Base-by-base conservation (phyloP, 1,140 invertebrate genomes). In the Acyrthosiphon pisum region DNA sequence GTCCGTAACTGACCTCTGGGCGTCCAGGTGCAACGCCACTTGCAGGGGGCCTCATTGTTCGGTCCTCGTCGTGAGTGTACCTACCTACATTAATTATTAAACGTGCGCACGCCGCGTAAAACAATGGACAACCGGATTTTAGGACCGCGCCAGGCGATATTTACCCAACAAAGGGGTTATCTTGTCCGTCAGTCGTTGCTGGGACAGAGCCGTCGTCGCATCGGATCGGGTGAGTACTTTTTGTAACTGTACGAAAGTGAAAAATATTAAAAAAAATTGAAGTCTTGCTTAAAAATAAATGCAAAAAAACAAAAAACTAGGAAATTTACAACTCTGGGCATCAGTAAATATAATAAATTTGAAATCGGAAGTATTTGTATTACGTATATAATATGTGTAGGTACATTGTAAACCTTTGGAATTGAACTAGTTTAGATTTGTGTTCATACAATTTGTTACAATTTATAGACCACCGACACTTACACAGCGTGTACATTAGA, bases 101-200 rank as follows among this genome's bases (percentile, higher is more conserved):
- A 20, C 56, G n/a, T 35, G 9, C 48, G n/a, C 18, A 35, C 20
- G 30, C n/a, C 44, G 89, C 53, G 53, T n/a, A n/a, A 90, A 90
- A 90, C 89, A 90, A 90, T 90, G 53, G 37, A 44, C 35, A 90
- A 90, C 89, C 89, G 89, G 89, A 68, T 90, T 60, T 26, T 56
- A 50, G 88, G 23, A 37, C 87, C 87, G 20, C 20, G 46, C 87
- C 48, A 20, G 18, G 48, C 48, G 87, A 46, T 86, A 44, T 86
- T 86, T 89, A 50, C 44, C 44, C 86, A 46, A 48, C 44, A 87
- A 48, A 87, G 3, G 44, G 86, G 87, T 89, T 89, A 56, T 89
- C 88, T 89, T 89, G 88, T 89, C 88, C 88, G 88, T 89, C 88
- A 89, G 88, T 89, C 48, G 88, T 89, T 4, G 50, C 88, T 26